Evolutionary conservation across 1,140 invertebrate genomes (phyloP).

Genomic region (Holotrichia oblita): DNA sequence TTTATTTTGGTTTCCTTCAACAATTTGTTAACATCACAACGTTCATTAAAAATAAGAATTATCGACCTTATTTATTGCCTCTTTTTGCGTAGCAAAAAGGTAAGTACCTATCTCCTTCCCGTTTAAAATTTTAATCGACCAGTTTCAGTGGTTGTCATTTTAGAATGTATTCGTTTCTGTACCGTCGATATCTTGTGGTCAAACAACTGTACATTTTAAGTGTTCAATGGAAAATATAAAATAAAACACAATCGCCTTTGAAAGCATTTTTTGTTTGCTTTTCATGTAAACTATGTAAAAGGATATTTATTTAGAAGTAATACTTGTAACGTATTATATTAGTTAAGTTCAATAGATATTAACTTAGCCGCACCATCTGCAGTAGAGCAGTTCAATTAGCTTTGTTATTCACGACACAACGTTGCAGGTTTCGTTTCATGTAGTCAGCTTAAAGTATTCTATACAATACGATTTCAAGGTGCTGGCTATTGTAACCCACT

Average conservation of each 20-base stretch:
- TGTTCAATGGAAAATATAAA: background rate
- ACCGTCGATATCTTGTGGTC: background rate
- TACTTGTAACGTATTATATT: too few species aligned
- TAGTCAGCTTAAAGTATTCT: too few species aligned
- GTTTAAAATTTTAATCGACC: constrained; percentile 8
- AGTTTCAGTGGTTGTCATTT: background rate
- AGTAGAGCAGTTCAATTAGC: too few species aligned
- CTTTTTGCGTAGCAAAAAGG: background rate
- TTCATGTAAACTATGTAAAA: background rate
- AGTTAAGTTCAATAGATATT: too few species aligned
- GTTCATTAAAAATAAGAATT: constrained; percentile 18
- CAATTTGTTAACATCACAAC: constrained; percentile 1
- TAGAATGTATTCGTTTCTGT: background rate
- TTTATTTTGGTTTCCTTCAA: background rate
- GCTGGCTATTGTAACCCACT: too few species aligned
- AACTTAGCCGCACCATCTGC: too few species aligned
- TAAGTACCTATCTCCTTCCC: background rate
- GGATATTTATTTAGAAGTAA: background rate
- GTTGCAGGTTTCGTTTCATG: too few species aligned
- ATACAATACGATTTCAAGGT: too few species aligned
- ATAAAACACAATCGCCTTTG: background rate
- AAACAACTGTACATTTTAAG: background rate
- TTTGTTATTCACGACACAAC: too few species aligned
- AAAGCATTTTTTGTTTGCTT: background rate
- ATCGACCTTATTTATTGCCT: background rate